Percentiles rank a stretch among this genome's conserved stretches.
These are phyloP conservation scores for Ctenopoma kingsleyae DNA, from an alignment of 2,797 vertebrate species.

Conservation along the genomic window DNA sequence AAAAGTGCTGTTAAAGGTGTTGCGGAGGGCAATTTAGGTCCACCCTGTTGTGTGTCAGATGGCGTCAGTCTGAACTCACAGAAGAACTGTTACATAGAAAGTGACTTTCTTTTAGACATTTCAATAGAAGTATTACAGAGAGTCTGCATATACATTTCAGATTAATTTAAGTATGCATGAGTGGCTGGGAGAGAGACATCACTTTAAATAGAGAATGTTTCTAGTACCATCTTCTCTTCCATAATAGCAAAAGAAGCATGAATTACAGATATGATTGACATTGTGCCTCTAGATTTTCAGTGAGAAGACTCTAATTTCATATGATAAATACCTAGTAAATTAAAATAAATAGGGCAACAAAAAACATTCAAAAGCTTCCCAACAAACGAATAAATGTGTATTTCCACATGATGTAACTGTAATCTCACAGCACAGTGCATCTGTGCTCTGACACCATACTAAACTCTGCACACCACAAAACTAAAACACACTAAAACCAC, in stretches of 20 bases:
- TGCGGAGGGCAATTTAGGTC: conserved; percentile 55
- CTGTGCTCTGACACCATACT: no score
- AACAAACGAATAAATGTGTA: neutral
- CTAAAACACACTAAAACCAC: no score
- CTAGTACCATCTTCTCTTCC: neutral
- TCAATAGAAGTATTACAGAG: no score
- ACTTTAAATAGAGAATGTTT: neutral
- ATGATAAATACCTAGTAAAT: neutral
- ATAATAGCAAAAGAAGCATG: neutral
- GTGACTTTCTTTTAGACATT: no score
- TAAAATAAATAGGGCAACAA: neutral
- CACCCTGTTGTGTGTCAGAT: conserved; percentile 39
- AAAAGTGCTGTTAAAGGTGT: conserved; percentile 50
- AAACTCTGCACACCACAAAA: no score
- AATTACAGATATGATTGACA: no score
- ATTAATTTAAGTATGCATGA: neutral
- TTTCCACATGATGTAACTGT: neutral
- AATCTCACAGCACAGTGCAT: neutral
- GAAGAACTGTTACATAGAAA: conserved; percentile 25
- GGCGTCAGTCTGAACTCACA: conserved; percentile 42
- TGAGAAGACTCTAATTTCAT: no score
- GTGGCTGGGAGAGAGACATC: neutral
- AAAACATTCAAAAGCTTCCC: neutral
- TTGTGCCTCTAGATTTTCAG: no score
- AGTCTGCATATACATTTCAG: no score